Evolutionary conservation across 2,888 invertebrate species (phyloP), one percentile per base, ranked within the genome.

Genomic region (Cephus sareptanus): DNA sequence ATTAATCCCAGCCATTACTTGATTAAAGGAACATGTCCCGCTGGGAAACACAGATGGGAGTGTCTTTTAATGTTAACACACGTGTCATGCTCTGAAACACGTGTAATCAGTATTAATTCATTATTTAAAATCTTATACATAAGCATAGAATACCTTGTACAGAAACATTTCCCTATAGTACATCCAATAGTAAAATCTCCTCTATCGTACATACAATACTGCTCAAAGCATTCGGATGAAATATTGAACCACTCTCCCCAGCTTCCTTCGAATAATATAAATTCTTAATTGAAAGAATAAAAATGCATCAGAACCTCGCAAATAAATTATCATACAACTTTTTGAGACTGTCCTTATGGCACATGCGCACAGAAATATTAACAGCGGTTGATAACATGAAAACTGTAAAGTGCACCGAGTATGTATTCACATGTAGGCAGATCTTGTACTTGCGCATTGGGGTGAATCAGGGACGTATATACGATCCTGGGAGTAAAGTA

Each of bases 1-100:
- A 82, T 81, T 84, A 79, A 82, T 80, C 73, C 76, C 73, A 73
- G 79, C 85, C 86, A 87, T 87, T 87, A 87, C 86, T 82, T 86
- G 84, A 87, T 87, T 87, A 85, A 83, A 79, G 75, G 77, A 77
- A 79, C 75, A 75, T 77, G 82, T 80, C 84, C 81, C 85, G 77
- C 70, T 56, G 56, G 56, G 56, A 23, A 56, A 15, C 23, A 56
- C 56, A 23, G 9, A 56, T 56, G 81, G 84, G 84, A 77, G 85
- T 81, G 83, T 77, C 85, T 69, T 78, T 79, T 70, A 70, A 73
- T 31, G n/a, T 69, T 69, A 74, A 75, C 74, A 68, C 23, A 37
- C 75, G 33, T 77, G 56, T 70, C 71, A 13, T 37, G 75, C 31
- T 35, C 13, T 37, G 37, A 23, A 33, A 13, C 73, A 35, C 68